Evolutionary conservation across 2,888 invertebrate genomes (phyloP).

Genomic region (Heliconius charithonia): DNA sequence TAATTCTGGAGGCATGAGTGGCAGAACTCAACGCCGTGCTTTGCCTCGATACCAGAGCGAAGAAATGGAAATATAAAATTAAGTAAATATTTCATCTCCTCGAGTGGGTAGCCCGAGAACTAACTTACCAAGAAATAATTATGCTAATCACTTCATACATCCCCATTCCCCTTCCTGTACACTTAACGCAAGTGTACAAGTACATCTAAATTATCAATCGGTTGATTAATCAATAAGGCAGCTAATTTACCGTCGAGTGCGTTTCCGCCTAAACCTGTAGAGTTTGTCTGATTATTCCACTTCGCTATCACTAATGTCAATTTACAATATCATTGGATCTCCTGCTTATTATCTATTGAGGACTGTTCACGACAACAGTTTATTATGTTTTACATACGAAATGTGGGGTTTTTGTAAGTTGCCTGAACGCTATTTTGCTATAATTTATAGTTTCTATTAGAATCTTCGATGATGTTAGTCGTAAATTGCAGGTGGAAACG

Average conservation of each 20-base stretch:
- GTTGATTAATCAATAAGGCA: constrained; percentile 38
- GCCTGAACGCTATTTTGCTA: not conserved
- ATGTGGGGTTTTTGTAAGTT: not conserved
- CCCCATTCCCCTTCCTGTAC: constrained; percentile 16
- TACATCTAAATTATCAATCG: constrained; percentile 21
- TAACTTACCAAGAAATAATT: not conserved
- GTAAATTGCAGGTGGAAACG: not conserved
- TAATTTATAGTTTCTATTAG: not conserved
- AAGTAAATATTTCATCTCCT: too few relatives aligned
- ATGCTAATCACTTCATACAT: constrained; percentile 10
- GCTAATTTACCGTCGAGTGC: constrained; percentile 36
- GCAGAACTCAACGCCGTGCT: too few relatives aligned
- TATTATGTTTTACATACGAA: constrained; percentile 17
- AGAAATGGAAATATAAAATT: too few relatives aligned
- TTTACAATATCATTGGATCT: constrained; percentile 34
- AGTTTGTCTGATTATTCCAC: constrained; percentile 26
- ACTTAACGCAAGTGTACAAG: not conserved
- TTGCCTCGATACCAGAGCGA: too few relatives aligned
- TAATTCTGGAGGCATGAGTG: too few relatives aligned
- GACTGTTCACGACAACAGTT: constrained; percentile 22
- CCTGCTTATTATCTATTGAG: constrained; percentile 32
- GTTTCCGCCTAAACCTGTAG: constrained; percentile 40
- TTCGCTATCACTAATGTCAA: constrained; percentile 40
- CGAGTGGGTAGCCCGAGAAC: not conserved
- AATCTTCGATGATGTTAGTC: not conserved